A percentile compares a stretch with the other conserved stretches of the same genome.
Evolutionary conservation across 2,113 vertebrate genomes (phyloP).

Genomic region (Notechis scutatus): DNA sequence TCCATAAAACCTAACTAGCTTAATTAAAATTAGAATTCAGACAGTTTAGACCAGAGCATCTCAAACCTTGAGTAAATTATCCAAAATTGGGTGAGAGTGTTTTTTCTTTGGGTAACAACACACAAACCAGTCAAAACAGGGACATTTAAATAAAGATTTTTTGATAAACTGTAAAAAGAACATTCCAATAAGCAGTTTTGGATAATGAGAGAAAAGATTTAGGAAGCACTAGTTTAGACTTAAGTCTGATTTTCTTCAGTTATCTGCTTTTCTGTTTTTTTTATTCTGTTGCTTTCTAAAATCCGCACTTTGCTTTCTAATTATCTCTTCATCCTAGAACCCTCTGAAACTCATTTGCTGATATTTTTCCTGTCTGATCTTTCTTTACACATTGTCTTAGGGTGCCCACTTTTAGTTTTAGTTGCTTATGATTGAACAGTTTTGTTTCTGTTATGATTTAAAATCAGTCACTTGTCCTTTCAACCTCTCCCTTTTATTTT

Average conservation of each 20-base stretch:
- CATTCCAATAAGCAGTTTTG: background rate
- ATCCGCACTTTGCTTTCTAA: background rate
- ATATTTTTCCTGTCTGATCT: background rate
- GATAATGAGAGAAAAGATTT: background rate
- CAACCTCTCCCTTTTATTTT: background rate
- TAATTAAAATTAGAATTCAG: background rate
- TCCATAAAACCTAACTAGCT: background rate
- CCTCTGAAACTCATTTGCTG: background rate
- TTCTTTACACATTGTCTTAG: background rate
- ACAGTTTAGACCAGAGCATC: background rate
- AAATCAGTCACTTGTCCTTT: background rate
- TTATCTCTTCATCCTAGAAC: background rate
- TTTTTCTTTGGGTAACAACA: background rate
- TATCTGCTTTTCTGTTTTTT: background rate
- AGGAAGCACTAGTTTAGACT: background rate
- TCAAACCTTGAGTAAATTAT: background rate
- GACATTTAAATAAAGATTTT: background rate
- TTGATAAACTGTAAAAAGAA: background rate
- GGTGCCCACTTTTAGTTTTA: background rate
- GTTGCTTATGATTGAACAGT: background rate
- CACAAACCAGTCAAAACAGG: background rate
- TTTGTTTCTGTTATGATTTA: background rate
- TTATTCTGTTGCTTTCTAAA: background rate
- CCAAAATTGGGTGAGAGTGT: background rate
- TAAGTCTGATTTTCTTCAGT: background rate